Evolutionary conservation across 2,113 vertebrate species (phyloP).

Genomic region (Tamias sibiricus): DNA sequence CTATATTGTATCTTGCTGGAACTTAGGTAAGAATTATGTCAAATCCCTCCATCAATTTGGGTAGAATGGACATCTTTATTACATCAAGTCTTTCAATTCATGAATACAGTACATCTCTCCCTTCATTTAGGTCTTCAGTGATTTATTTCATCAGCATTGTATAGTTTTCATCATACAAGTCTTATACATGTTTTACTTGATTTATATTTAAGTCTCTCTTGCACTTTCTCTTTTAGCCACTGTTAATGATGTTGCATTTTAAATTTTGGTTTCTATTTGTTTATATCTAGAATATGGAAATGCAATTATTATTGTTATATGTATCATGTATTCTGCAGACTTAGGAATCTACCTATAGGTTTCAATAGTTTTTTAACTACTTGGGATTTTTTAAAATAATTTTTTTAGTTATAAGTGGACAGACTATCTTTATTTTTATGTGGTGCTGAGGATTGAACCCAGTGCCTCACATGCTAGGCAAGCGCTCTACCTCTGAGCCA

Average conservation of each 20-base stretch:
- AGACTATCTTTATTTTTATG: no score
- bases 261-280: not conserved
- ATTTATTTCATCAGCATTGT: not conserved
- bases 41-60: not conserved
- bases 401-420: no score
- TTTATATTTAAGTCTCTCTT: not conserved
- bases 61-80: not conserved
- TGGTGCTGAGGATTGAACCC: no score
- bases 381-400: not conserved
- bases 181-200: not conserved
- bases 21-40: not conserved
- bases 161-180: not conserved
- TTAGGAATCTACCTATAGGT: not conserved
- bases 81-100: not conserved
- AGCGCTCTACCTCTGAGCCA: no score
- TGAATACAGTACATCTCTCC: not conserved
- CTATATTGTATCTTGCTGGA: not conserved
- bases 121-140: not conserved
- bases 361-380: no score
- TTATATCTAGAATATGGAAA: not conserved
- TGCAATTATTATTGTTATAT: not conserved
- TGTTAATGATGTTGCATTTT: not conserved
- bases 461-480: no score
- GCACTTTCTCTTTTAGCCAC: not conserved
- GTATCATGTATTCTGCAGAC: not conserved